These are phyloP conservation scores for Nebria salina DNA, from an alignment of 2,888 invertebrate species.

Conservation along the genomic window DNA sequence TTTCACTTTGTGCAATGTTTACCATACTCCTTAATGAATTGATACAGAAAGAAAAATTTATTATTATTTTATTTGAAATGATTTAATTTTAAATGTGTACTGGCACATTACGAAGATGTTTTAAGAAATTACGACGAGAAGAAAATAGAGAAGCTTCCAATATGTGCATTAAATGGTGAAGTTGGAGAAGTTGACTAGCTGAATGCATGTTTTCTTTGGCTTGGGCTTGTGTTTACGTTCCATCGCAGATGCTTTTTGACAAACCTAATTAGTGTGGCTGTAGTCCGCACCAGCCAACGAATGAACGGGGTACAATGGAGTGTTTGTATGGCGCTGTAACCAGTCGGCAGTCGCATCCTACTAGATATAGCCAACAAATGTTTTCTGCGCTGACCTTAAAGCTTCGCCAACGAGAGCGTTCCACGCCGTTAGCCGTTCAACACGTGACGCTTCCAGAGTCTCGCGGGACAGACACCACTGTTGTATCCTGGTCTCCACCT, in stretches of 20 bases:
- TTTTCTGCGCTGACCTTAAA: constrained; percentile 20
- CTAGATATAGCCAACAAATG: not conserved
- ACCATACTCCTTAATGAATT: too few species aligned
- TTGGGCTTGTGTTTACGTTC: constrained; percentile 37
- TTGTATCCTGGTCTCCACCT: not conserved
- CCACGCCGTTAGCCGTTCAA: constrained; percentile 43
- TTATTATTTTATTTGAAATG: too few species aligned
- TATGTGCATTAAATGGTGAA: not conserved
- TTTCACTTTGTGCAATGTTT: too few species aligned
- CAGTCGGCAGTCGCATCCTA: constrained; percentile 8
- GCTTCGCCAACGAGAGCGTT: constrained; percentile 23
- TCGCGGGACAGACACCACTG: constrained; percentile 12
- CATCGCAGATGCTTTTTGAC: constrained; percentile 46
- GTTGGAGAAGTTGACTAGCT: not conserved
- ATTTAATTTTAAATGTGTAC: too few species aligned
- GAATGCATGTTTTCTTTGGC: constrained; percentile 45
- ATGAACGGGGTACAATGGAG: constrained; percentile 34
- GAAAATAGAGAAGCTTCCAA: not conserved
- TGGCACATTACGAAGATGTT: not conserved
- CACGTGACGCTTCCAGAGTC: constrained; percentile 37
- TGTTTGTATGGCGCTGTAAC: constrained; percentile 31
- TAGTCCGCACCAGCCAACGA: constrained; percentile 14
- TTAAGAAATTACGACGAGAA: not conserved
- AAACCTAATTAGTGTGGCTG: constrained; percentile 45
- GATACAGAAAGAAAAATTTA: too few species aligned